phyloP scores from a whole-genome alignment of 2,113 vertebrate species.

The Calcarius ornatus region DNA sequence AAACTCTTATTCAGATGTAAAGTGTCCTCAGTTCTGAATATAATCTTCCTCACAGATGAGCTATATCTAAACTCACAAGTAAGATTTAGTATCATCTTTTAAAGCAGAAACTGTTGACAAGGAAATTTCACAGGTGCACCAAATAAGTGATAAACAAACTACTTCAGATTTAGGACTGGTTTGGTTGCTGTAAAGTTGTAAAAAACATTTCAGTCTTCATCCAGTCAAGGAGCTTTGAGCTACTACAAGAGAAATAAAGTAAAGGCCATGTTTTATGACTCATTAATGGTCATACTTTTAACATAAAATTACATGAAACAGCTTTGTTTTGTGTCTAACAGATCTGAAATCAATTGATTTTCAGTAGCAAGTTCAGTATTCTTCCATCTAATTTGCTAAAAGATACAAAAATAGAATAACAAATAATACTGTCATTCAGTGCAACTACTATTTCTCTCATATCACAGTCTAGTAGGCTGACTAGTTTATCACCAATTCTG shows the following conservation, averaged over 20 bases:
- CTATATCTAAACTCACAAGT: conserved; percentile 60
- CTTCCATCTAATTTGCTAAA: not conserved
- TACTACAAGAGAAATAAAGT: not conserved
- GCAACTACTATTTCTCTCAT: not conserved
- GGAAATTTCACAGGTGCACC: conserved; percentile 63
- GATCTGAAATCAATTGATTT: not conserved
- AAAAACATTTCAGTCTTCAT: not conserved
- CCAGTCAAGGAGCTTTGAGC: conserved; percentile 1
- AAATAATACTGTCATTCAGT: not conserved
- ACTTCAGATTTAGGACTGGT: conserved; percentile 62
- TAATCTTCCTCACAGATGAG: conserved; percentile 37
- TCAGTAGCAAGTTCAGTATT: not conserved
- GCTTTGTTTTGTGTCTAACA: not conserved
- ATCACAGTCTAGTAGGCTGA: not conserved
- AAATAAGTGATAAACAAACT: conserved; percentile 64
- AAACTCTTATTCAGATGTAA: conserved; percentile 65
- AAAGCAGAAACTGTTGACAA: conserved; percentile 58
- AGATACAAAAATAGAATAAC: not conserved
- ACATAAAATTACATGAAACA: not conserved
- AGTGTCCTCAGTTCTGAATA: conserved; percentile 60
- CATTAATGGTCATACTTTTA: not conserved
- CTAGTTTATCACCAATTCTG: not conserved
- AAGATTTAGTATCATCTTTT: conserved; percentile 42
- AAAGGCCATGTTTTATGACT: not conserved
- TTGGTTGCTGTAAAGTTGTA: not conserved